These are phyloP conservation scores for Hesperophylax magnus DNA, from an alignment of 1,140 invertebrate species.

Conservation along the genomic window DNA sequence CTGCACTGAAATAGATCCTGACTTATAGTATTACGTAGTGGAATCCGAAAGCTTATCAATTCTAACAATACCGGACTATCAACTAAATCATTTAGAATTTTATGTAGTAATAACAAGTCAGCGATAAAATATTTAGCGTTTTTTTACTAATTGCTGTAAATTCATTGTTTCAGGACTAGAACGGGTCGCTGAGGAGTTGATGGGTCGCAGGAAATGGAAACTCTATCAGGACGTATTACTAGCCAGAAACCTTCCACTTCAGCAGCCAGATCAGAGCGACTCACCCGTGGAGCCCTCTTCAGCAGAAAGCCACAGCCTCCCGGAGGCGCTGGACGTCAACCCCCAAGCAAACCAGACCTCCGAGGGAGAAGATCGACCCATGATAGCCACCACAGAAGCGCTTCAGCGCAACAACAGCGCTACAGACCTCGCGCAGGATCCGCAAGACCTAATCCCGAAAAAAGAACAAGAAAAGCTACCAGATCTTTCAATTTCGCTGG, in stretches of 20 bases:
- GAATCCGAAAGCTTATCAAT: too few relatives aligned
- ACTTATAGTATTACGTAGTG: too few relatives aligned
- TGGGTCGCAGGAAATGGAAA: conserved; percentile 94
- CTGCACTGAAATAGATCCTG: too few relatives aligned
- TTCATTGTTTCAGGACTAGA: conserved; percentile 84
- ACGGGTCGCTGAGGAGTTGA: conserved; percentile 95
- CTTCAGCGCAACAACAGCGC: conserved; percentile 54
- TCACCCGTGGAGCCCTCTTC: conserved; percentile 45
- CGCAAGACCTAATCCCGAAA: conserved; percentile 31
- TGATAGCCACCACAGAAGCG: conserved; percentile 54
- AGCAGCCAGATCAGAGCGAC: conserved; percentile 57
- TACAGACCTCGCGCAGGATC: conserved; percentile 50
- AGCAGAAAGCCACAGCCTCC: conserved; percentile 31
- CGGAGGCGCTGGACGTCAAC: conserved; percentile 35
- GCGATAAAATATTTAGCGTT: too few relatives aligned
- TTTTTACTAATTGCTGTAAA: not conserved
- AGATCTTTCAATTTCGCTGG: conserved; percentile 27
- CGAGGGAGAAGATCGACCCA: conserved; percentile 42
- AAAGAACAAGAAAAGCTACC: conserved; percentile 40
- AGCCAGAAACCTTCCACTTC: conserved; percentile 74
- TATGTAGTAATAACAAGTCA: too few relatives aligned
- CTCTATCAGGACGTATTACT: conserved; percentile 86
- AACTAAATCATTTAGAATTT: too few relatives aligned
- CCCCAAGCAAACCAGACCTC: conserved; percentile 39
- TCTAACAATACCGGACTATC: too few relatives aligned